These are phyloP conservation scores for Myrmecophaga tridactyla DNA, from an alignment of 2,113 vertebrate species.

Conservation along the genomic window DNA sequence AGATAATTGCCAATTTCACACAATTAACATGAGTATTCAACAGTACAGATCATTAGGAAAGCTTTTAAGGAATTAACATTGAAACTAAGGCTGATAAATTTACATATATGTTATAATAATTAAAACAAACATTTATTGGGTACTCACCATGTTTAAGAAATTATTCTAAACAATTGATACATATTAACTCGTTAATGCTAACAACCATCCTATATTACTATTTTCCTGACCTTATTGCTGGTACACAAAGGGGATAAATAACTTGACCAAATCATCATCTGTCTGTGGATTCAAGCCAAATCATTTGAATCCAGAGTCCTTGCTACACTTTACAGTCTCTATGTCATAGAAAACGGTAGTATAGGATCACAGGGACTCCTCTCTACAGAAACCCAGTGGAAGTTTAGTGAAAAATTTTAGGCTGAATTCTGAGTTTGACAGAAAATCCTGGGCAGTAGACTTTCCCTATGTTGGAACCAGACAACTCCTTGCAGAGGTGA, in stretches of 20 bases:
- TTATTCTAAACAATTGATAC: not conserved
- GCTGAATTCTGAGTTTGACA: not conserved
- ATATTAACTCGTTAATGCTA: not conserved
- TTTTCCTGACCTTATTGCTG: not conserved
- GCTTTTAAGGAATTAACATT: not conserved
- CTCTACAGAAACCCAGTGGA: not conserved
- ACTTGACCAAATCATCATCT: not conserved
- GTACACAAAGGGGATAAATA: not conserved
- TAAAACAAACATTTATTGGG: not conserved
- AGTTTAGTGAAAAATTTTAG: not conserved
- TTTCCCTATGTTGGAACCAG: not conserved
- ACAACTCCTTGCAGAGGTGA: not conserved
- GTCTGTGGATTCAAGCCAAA: not conserved
- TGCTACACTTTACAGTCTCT: not conserved
- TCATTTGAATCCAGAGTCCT: not conserved
- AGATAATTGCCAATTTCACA: not conserved
- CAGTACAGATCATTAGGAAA: not conserved
- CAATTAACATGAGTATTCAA: not conserved
- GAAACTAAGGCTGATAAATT: not conserved
- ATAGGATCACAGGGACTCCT: not conserved
- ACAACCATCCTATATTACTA: not conserved
- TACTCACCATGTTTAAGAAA: not conserved
- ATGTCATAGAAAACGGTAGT: not conserved
- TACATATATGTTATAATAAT: constrained; percentile 5
- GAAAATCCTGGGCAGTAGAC: not conserved